Evolutionary conservation across 2,888 invertebrate genomes (phyloP).

Genomic region (Lumbricus terrestris): DNA sequence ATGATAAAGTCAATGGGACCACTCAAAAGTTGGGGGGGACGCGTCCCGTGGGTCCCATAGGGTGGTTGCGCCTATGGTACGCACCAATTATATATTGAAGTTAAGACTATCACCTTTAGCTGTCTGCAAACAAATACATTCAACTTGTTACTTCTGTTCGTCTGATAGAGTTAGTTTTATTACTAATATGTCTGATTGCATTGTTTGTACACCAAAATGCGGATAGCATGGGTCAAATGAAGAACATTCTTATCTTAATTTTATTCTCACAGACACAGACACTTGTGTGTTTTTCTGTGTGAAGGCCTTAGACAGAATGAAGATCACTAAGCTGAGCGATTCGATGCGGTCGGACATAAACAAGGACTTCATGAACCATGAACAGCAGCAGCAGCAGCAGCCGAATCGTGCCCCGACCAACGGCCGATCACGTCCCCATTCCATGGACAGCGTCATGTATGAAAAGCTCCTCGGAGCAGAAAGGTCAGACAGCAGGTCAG

Average conservation of each 20-base stretch:
- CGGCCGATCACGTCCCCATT: constrained; percentile 25
- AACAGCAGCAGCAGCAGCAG: constrained; percentile 14
- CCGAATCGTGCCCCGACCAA: background rate
- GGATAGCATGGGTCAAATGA: too few relatives aligned
- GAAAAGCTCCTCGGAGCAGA: constrained; percentile 24
- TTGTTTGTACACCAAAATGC: too few relatives aligned
- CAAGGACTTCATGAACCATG: constrained; percentile 8
- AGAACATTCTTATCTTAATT: too few relatives aligned
- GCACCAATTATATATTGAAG: too few relatives aligned
- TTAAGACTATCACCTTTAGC: too few relatives aligned
- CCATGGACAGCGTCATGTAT: constrained; percentile 28
- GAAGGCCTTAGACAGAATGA: constrained; percentile 23
- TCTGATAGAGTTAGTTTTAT: background rate
- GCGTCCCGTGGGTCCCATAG: too few relatives aligned
- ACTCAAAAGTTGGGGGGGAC: too few relatives aligned
- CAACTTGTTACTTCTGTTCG: background rate
- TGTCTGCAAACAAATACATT: too few relatives aligned
- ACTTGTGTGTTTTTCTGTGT: background rate
- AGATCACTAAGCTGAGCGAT: constrained; percentile 20
- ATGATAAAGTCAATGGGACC: too few relatives aligned
- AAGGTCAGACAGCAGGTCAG: constrained; percentile 17
- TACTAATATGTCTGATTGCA: too few relatives aligned
- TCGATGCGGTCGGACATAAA: background rate
- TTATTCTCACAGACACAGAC: too few relatives aligned
- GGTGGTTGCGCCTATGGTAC: too few relatives aligned